Evolutionary conservation across 2,113 vertebrate species (phyloP).

Genomic region (Rafetus swinhoei): DNA sequence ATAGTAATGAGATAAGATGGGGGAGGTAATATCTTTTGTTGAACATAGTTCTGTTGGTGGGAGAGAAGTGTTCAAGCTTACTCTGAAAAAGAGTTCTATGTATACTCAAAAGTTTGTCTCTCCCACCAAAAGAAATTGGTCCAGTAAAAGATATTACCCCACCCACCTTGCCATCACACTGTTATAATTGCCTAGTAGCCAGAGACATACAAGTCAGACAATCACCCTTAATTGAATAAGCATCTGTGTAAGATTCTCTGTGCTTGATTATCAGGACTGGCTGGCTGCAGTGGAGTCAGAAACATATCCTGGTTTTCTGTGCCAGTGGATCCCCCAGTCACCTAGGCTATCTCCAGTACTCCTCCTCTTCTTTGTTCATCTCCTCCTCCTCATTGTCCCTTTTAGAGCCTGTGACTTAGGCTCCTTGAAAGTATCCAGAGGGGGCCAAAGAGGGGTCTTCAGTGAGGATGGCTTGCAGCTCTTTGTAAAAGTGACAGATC

Average conservation of each 20-base stretch:
- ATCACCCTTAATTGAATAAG: background rate
- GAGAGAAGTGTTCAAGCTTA: too few relatives aligned
- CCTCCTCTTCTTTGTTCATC: background rate
- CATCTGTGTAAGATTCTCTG: background rate
- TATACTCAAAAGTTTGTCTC: too few relatives aligned
- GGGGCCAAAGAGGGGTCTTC: background rate
- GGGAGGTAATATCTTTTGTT: too few relatives aligned
- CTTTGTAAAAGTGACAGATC: too few relatives aligned
- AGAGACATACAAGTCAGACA: background rate
- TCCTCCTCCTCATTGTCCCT: background rate
- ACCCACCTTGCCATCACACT: background rate
- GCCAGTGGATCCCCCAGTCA: background rate
- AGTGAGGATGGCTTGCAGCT: background rate
- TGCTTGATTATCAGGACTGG: background rate
- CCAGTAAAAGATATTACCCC: too few relatives aligned
- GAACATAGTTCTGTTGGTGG: too few relatives aligned
- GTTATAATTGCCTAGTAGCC: slow-evolving; percentile 59
- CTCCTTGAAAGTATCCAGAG: background rate
- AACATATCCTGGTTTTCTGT: background rate
- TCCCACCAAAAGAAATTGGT: too few relatives aligned
- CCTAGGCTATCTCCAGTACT: background rate
- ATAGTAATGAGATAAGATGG: too few relatives aligned
- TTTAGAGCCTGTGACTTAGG: background rate
- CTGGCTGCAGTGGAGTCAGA: too few relatives aligned
- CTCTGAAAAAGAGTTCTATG: too few relatives aligned